Conservation (phyloP, 92 coral and sea anemone species). For the Phymanthus crucifer region DNA sequence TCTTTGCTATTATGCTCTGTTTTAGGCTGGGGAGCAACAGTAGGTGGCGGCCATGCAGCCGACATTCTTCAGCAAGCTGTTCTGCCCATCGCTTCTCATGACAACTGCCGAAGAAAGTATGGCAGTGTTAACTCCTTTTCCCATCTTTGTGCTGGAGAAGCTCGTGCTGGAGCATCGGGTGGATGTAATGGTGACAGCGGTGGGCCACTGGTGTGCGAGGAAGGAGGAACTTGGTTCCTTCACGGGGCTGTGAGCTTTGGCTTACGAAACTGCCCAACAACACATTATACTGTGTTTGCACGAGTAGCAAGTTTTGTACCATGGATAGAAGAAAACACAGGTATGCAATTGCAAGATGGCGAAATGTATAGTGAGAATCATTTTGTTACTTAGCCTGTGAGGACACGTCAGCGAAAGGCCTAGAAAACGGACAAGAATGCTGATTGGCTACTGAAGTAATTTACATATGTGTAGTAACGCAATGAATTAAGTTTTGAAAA, state of each 20-base stretch:
- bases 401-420: too few relatives aligned
- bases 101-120: conserved; percentile 29
- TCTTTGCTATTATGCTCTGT: too few relatives aligned
- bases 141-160: conserved; percentile 41
- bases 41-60: conserved; percentile 20
- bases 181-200: conserved; percentile 77
- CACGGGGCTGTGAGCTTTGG: conserved; percentile 84
- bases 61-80: conserved; percentile 41
- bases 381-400: background rate
- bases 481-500: too few relatives aligned
- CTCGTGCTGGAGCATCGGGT: conserved; percentile 33
- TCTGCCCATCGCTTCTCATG: conserved; percentile 43
- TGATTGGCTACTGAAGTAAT: too few relatives aligned
- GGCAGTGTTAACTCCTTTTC: conserved; percentile 19
- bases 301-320: conserved; percentile 52
- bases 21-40: conserved; percentile 43
- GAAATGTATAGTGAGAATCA: background rate
- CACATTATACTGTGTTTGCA: conserved; percentile 67
- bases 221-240: conserved; percentile 61
- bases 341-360: background rate
- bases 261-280: conserved; percentile 53
- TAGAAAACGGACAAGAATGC: too few relatives aligned
- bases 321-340: conserved; percentile 48
- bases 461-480: too few relatives aligned
- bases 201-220: conserved; percentile 74